These are phyloP conservation scores for Bubalus kerabau DNA, from an alignment of 2,113 vertebrate genomes.

Conservation along the genomic window DNA sequence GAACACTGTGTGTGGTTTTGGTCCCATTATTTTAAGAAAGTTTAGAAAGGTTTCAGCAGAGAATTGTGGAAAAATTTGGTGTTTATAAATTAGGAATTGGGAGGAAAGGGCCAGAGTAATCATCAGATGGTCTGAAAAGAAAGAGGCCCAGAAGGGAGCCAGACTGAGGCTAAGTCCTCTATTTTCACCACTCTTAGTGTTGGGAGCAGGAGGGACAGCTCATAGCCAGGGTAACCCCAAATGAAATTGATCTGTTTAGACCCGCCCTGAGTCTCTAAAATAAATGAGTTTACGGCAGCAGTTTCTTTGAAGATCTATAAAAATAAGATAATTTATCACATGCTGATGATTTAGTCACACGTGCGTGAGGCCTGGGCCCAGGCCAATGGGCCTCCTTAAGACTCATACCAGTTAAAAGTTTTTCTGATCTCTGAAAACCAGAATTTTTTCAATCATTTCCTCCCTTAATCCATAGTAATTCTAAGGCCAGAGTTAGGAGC, in stretches of 20 bases:
- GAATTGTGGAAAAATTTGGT: not conserved
- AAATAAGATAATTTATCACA: constrained; percentile 20
- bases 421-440: not conserved
- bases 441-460: not conserved
- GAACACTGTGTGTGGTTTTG: not conserved
- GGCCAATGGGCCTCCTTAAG: not conserved
- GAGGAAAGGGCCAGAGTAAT: not conserved
- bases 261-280: not conserved
- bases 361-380: not conserved
- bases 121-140: constrained; percentile 1
- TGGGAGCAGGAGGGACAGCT: not conserved
- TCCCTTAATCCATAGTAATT: not conserved
- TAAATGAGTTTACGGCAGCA: not conserved
- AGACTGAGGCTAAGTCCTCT: not conserved
- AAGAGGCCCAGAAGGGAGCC: not conserved
- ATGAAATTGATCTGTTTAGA: not conserved
- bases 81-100: not conserved
- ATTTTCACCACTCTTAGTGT: not conserved
- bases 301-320: constrained; percentile 22
- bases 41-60: constrained; percentile 1
- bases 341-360: not conserved
- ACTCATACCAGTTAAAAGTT: not conserved
- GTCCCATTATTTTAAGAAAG: not conserved
- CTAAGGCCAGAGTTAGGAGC: not conserved
- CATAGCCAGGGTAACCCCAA: not conserved